Conservation (phyloP, 2,797 vertebrate genomes). For the Paratrypauchen microcephalus region DNA sequence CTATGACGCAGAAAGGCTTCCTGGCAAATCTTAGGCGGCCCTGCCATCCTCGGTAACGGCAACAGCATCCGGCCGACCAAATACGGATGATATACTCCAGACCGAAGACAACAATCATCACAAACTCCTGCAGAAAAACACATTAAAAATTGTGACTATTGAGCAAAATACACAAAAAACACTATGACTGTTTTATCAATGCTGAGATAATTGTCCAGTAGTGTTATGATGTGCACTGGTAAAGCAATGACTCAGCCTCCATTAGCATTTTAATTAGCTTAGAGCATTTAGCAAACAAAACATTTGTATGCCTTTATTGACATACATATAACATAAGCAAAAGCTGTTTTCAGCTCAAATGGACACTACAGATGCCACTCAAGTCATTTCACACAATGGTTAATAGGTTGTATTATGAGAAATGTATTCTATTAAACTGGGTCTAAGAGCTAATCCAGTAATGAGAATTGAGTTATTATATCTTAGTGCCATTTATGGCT, state of each 20-base stretch:
- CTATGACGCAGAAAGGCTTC: conserved; percentile 96
- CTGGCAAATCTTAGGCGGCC: conserved; percentile 91
- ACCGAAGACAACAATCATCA: conserved; percentile 98
- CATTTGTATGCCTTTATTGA: not conserved
- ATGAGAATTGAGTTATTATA: not conserved
- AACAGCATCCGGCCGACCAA: conserved; percentile 97
- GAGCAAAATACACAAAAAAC: not conserved
- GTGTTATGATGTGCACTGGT: not conserved
- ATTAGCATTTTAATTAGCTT: not conserved
- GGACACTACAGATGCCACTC: not conserved
- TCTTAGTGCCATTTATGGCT: not conserved
- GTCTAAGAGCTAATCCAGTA: too few species aligned
- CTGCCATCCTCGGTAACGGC: conserved; percentile 96
- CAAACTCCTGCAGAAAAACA: conserved; percentile 84
- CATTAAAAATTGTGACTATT: not conserved
- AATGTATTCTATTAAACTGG: not conserved
- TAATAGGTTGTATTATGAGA: not conserved
- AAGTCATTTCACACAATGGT: not conserved
- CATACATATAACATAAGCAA: not conserved
- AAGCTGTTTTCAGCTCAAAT: not conserved
- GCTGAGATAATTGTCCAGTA: not conserved
- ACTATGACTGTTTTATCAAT: not conserved
- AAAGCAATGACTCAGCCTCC: not conserved
- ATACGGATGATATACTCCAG: conserved; percentile 94
- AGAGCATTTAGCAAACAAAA: not conserved